Conservation (phyloP, 1,140 invertebrate species). For the Cardiocondyla obscurior region DNA sequence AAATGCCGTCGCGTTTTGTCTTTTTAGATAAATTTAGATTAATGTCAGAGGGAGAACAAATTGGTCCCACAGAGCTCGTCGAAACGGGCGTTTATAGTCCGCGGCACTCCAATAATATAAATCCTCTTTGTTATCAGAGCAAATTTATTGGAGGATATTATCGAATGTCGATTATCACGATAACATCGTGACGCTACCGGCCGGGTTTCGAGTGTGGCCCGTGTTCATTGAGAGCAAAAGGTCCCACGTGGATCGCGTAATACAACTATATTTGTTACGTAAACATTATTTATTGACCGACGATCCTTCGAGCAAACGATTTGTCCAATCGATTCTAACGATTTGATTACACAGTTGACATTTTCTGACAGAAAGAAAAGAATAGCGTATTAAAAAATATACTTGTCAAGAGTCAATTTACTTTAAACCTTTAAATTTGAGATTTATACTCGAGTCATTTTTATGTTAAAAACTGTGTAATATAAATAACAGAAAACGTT, state of each 20-base stretch:
- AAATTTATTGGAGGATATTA: slow-evolving; percentile 79
- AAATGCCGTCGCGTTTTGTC: neutral
- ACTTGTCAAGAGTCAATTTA: neutral
- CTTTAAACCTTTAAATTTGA: neutral
- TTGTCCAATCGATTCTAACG: slow-evolving; percentile 61
- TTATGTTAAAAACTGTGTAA: neutral
- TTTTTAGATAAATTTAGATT: slow-evolving; percentile 35
- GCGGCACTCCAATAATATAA: slow-evolving; percentile 75
- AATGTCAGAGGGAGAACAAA: slow-evolving; percentile 62
- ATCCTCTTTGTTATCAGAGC: slow-evolving; percentile 74
- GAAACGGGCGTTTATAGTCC: slow-evolving; percentile 66
- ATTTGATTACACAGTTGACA: slow-evolving; percentile 33
- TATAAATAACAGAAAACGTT: too few relatives aligned
- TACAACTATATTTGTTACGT: slow-evolving; percentile 76
- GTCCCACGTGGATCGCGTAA: slow-evolving; percentile 65
- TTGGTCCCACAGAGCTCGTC: slow-evolving; percentile 66
- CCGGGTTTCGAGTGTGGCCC: slow-evolving; percentile 37
- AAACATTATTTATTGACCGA: slow-evolving; percentile 71
- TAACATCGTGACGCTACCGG: slow-evolving; percentile 73
- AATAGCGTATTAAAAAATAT: neutral
- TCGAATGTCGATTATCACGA: slow-evolving; percentile 77
- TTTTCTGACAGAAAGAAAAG: neutral
- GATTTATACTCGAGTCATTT: neutral
- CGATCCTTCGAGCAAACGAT: slow-evolving; percentile 62
- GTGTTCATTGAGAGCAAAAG: slow-evolving; percentile 40